Conservation (phyloP, 2,113 vertebrate species). For the Tachuris rubrigastra region DNA sequence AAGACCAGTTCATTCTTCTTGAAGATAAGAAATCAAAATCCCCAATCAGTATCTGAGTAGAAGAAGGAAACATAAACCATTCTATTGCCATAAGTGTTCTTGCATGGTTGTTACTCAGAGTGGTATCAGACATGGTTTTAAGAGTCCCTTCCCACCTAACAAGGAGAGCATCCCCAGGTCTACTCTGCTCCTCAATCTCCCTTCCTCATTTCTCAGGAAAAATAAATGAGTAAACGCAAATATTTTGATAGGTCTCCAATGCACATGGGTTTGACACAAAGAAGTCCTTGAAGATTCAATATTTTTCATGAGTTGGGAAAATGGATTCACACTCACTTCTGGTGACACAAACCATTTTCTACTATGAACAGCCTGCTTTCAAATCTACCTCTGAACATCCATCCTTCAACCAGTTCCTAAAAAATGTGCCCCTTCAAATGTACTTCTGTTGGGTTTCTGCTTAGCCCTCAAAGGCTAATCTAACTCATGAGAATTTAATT, state of each 20-base stretch:
- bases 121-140: neutral
- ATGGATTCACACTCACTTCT: neutral
- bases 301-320: neutral
- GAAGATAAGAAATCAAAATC: neutral
- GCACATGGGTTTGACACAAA: neutral
- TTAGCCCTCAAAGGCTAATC: neutral
- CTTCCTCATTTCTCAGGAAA: neutral
- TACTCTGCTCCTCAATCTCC: neutral
- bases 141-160: neutral
- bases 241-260: neutral
- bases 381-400: neutral
- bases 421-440: neutral
- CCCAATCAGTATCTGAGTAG: neutral
- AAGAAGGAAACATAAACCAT: neutral
- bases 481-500: neutral
- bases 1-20: neutral
- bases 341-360: neutral
- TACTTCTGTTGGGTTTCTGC: neutral
- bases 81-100: neutral
- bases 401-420: neutral
- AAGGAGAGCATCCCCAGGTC: neutral
- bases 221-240: neutral
- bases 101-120: neutral
- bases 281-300: neutral
- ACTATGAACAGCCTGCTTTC: neutral